Evolutionary conservation across 2,113 vertebrate species (phyloP), one percentile per base, ranked within the genome.

Genomic region (Mustela lutreola): DNA sequence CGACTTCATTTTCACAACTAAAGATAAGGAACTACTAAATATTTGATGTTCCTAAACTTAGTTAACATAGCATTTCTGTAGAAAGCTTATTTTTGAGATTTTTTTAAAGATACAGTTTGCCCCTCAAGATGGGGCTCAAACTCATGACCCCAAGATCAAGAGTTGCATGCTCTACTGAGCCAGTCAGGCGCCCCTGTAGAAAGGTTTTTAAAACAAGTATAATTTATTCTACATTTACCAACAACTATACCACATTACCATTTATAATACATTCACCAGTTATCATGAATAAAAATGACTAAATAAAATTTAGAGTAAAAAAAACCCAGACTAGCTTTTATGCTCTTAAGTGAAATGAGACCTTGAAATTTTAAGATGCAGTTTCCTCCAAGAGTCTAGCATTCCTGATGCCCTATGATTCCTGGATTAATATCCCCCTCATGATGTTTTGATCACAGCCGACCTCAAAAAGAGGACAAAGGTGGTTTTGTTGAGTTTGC

Each of bases 281-380:
- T 88, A 96, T 86, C 45, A 85, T 91, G 92, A 96, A 96, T 96
- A 97, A 97, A 96, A 94, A 67, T 60, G 82, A 85, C 67, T 96
- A 22, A 91, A 63, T 94, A 86, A 81, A 92, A 95, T 53, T 75
- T 92, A 67, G 45, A 89, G 53, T 94, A 76, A 97, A 97, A 96
- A 95, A 62, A 67, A 4, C 24, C 48, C 42, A 89, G 26, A 76
- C 63, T 81, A 60, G 63, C 88, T 58, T 92, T 96, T 92, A 78
- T 19, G 89, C 50, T 87, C 6, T 73, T 45, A 85, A 87, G 88
- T 93, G 48, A 97, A 96, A 94, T 33, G 21, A 67, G 79, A 81
- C 7, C 36, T 78, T 75, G 63, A 93, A 85, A 96, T 91, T 58
- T 2, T 89, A 84, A 90, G 53, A 12, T 31, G 45, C 70, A 19